Evolutionary conservation across 2,113 vertebrate genomes (phyloP).

Genomic region (Gnathonemus longibarbis): DNA sequence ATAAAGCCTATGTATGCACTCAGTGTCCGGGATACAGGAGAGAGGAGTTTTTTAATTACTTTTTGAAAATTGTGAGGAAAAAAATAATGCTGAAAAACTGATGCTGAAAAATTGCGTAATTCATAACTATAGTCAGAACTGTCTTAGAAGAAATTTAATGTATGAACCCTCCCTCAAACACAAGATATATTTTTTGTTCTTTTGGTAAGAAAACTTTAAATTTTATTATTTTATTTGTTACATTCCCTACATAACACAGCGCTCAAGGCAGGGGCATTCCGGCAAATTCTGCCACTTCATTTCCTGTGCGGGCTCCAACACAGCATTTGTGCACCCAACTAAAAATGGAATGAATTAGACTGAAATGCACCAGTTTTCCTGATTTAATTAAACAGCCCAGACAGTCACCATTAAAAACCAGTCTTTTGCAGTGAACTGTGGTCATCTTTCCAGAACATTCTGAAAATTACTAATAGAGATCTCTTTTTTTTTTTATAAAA

Average conservation of each 20-base stretch:
- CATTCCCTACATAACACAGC: background rate
- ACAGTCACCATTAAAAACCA: background rate
- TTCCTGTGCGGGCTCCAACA: background rate
- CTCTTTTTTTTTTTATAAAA: background rate
- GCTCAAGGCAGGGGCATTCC: background rate
- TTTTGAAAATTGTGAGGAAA: background rate
- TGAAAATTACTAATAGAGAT: background rate
- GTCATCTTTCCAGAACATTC: background rate
- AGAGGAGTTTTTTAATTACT: background rate
- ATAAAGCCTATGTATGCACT: conserved; percentile 29
- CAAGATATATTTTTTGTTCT: background rate
- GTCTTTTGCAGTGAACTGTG: background rate
- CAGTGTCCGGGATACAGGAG: background rate
- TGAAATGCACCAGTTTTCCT: background rate
- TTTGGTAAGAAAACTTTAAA: background rate
- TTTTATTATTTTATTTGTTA: background rate
- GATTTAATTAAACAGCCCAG: background rate
- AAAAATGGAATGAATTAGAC: background rate
- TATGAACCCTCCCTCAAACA: background rate
- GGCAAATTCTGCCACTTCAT: background rate
- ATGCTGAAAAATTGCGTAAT: background rate
- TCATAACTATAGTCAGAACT: background rate
- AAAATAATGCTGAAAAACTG: background rate
- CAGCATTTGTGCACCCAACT: background rate
- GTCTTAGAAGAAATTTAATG: background rate